Conservation (phyloP, 2,888 invertebrate species). For the Lysandra coridon region DNA sequence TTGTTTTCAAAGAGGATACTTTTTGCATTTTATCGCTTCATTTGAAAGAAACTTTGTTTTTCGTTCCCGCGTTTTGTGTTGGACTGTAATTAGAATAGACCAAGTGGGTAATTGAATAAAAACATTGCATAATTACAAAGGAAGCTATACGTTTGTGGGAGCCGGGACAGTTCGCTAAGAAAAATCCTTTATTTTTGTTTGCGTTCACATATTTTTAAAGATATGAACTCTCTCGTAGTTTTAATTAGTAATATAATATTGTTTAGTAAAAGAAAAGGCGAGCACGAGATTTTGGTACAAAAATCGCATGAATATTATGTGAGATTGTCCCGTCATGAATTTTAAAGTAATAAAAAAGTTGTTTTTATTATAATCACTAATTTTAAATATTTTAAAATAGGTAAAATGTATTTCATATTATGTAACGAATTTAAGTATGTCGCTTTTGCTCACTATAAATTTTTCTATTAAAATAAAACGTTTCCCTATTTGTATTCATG, state of each 20-base stretch:
- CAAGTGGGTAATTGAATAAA: conserved; percentile 74
- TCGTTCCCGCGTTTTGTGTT: conserved; percentile 49
- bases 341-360: no score
- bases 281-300: neutral
- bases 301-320: neutral
- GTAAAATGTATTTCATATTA: neutral
- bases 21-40: conserved; percentile 59
- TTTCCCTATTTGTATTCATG: conserved; percentile 30
- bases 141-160: conserved; percentile 43
- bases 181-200: no score
- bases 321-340: no score
- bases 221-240: neutral
- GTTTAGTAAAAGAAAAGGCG: neutral
- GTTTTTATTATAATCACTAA: neutral
- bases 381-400: neutral
- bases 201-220: neutral
- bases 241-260: neutral
- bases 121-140: conserved; percentile 72
- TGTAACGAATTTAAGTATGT: conserved; percentile 1
- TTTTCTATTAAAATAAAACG: conserved; percentile 29
- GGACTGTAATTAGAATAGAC: conserved; percentile 66
- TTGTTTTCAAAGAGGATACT: conserved; percentile 61
- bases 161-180: conserved; percentile 36
- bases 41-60: conserved; percentile 57
- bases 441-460: conserved; percentile 11